Evolutionary conservation across 2,797 vertebrate genomes (phyloP), one percentile per base, ranked within the genome.

Genomic region (Takifugu rubripes): DNA sequence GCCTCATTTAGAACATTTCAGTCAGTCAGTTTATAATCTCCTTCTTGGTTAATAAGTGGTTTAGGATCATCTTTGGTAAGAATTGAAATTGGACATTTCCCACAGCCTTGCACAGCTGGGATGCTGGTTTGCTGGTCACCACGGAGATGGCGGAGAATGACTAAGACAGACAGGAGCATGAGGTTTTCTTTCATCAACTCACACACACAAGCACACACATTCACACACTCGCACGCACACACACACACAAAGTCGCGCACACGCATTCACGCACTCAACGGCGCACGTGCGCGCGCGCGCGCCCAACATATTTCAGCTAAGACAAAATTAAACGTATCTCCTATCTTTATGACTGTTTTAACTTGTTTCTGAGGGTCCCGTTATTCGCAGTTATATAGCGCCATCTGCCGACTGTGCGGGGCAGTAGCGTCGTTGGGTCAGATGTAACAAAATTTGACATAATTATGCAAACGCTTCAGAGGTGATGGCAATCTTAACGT

Each of bases 51-150:
- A 11, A 33, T 33, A 33, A 11, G 8, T 33, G 33, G 33, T 11
- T 33, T 33, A 3, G 11, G 8, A 33, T 33, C 31, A 33, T 33
- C 31, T 2, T 9, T 33, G 31, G 9, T 33, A 7, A 33, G 5
- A 33, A 33, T 7, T 33, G 25, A 42, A 52, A 52, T 54, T 42
- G 52, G 8, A 21, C 61, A 70, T 83, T 76, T 66, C 75, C 43
- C 44, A 52, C 36, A 58, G 50, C 75, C 74, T 49, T 57, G 58
- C 73, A 62, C 67, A 77, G 76, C 60, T 77, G 70, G 59, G 72
- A 79, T 68, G 74, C 73, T 79, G 77, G 79, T 81, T 66, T 70
- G 71, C 31, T 52, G 65, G 70, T 87, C 48, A 56, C 66, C 67
- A 3, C 61, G 76, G 79, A 68, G 68, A 83, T 15, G 58, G 56